phyloP scores from a whole-genome alignment of 2,797 vertebrate species.

The Myripristis jacobus region DNA sequence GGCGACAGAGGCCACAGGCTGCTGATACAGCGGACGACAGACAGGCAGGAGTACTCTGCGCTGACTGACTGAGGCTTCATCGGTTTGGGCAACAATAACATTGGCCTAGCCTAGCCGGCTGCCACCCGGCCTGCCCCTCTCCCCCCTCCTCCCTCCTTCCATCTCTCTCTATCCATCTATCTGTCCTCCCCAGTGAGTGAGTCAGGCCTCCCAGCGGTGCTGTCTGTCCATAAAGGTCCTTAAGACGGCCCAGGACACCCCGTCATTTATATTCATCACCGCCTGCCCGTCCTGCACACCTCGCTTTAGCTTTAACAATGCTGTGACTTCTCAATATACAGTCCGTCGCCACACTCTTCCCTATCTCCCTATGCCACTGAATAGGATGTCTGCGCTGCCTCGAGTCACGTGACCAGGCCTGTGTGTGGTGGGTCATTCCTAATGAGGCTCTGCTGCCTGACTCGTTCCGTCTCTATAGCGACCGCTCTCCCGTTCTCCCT shows the following conservation, averaged over 20 bases:
- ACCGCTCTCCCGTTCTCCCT: conserved; percentile 54
- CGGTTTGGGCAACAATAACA: conserved; percentile 7
- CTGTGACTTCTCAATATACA: conserved; percentile 67
- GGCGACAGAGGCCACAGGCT: conserved; percentile 51
- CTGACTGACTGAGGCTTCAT: background rate
- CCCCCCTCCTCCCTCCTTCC: conserved; percentile 8
- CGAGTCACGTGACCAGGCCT: conserved; percentile 69
- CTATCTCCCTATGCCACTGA: conserved; percentile 55
- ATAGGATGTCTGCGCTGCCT: conserved; percentile 58
- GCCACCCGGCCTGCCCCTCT: conserved; percentile 14
- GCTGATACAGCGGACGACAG: conserved; percentile 56
- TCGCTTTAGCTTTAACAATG: conserved; percentile 72
- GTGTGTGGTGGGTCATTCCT: conserved; percentile 79
- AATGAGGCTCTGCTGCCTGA: conserved; percentile 78
- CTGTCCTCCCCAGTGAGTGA: conserved; percentile 18
- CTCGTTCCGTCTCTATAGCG: conserved; percentile 78
- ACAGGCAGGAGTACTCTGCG: conserved; percentile 19
- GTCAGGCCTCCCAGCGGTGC: conserved; percentile 46
- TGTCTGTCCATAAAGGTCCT: conserved; percentile 61
- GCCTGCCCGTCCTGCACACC: conserved; percentile 68
- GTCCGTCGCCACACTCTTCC: conserved; percentile 52
- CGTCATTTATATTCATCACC: conserved; percentile 78
- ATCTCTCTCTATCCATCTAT: background rate
- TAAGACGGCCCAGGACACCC: conserved; percentile 27
- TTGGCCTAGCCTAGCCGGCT: conserved; percentile 32